Conservation (phyloP, 1,140 invertebrate species). For the Pararge aegeria region DNA sequence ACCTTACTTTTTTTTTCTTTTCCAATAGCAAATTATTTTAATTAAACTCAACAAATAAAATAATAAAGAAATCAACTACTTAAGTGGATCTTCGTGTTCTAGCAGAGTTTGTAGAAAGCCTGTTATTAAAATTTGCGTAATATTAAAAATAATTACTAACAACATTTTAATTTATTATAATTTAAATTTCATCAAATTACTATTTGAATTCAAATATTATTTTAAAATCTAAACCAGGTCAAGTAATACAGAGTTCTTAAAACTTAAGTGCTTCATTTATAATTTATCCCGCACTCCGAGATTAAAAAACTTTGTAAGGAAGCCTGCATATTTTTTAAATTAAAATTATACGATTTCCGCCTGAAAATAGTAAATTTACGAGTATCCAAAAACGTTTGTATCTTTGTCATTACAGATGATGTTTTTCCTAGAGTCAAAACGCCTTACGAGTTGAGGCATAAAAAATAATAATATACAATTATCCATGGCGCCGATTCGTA, state of each 20-base stretch:
- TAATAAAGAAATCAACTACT: no score
- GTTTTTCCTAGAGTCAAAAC: no score
- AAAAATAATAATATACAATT: no score
- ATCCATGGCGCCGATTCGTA: no score
- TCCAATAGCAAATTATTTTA: no score
- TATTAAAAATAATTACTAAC: neutral
- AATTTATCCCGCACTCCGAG: neutral
- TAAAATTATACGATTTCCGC: neutral
- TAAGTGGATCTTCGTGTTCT: no score
- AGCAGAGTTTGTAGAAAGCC: no score
- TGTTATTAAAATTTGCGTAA: neutral
- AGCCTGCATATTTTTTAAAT: neutral
- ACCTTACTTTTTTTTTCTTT: no score
- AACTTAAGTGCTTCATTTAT: constrained; percentile 4
- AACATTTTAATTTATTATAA: neutral
- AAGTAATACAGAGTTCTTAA: constrained; percentile 5
- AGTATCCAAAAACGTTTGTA: no score
- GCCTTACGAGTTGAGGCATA: no score
- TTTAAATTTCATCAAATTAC: neutral
- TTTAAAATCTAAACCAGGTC: neutral
- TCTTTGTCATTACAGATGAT: no score
- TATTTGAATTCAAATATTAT: neutral
- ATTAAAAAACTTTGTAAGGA: constrained; percentile 6
- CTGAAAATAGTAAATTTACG: neutral
- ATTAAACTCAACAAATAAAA: no score